phyloP scores from a whole-genome alignment of 2,113 vertebrate genomes.

The Pseudorectes ferrugineus region DNA sequence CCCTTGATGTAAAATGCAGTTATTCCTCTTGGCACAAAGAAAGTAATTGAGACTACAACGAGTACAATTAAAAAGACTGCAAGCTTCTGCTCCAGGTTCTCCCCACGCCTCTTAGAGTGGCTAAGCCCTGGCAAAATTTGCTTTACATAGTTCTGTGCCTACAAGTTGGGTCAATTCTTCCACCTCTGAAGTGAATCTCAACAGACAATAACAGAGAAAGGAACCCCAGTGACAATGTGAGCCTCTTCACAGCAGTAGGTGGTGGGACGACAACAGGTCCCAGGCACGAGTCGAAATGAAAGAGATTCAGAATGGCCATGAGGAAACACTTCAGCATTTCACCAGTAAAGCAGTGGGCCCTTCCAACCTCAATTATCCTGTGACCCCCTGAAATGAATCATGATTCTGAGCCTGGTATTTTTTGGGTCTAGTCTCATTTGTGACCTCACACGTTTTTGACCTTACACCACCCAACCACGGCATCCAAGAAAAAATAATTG shows the following conservation, averaged over 20 bases:
- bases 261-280: not conserved
- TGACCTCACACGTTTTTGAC: not conserved
- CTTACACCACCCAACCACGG: not conserved
- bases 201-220: not conserved
- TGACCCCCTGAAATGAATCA: not conserved
- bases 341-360: not conserved
- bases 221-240: not conserved
- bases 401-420: not conserved
- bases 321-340: not conserved
- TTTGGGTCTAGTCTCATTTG: not conserved
- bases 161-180: not conserved
- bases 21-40: not conserved
- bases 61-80: not conserved
- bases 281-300: rapidly evolving
- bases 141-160: not conserved
- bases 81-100: not conserved
- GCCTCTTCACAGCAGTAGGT: not conserved
- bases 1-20: not conserved
- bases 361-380: not conserved
- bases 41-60: not conserved
- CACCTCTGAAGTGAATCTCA: not conserved
- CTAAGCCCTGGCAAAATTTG: not conserved
- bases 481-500: not conserved
- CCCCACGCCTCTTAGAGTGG: rapidly evolving
- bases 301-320: not conserved